Evolutionary conservation across 2,113 vertebrate species (phyloP), one percentile per base, ranked within the genome.

Genomic region (Pseudopipra pipra): DNA sequence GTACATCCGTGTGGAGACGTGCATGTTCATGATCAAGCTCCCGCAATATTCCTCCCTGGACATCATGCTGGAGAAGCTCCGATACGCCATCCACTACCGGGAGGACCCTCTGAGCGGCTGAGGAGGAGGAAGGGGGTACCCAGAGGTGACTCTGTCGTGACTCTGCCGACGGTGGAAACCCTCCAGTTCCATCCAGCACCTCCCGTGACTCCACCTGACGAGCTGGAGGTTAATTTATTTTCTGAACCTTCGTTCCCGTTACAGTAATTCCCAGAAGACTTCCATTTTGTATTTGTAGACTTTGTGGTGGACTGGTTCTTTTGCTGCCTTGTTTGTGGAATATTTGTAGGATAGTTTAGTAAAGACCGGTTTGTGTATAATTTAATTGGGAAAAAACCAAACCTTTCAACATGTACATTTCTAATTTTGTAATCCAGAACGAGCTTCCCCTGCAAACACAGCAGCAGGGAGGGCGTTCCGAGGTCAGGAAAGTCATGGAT

Each of bases 1-100:
- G 66, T 99, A 99, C 97, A 99, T 99, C 96, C 98, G 99, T 0
- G 99, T 99, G 56, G 99, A 99, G 97, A 99, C 99, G 35, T 99
- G 99, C 94, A 99, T 99, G 99, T 99, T 99, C 95, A 99, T 99
- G 99, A 98, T 99, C 95, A 99, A 99, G 85, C 99, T 99, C 14
- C 99, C 99, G 4, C 99, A 99, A 97, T 99, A 99, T 93, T 99
- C 99, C 52, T 99, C 99, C 4, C 95, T 99, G 93, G 99, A 99
- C 18, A 98, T 98, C 87, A 99, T 99, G 99, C 98, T 99, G 98
- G 99, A 99, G 54, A 99, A 99, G 79, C 98, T 99, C 11, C 99
- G 99, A 3, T 99, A 99, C 16, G 99, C 99, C 97, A 99, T 99
- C 96, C 99, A 99, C 97, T 99, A 99, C 97, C 98, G 99, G 0